These are phyloP conservation scores for Trissolcus brochymenae DNA, from an alignment of 2,888 invertebrate genomes.

Conservation along the genomic window DNA sequence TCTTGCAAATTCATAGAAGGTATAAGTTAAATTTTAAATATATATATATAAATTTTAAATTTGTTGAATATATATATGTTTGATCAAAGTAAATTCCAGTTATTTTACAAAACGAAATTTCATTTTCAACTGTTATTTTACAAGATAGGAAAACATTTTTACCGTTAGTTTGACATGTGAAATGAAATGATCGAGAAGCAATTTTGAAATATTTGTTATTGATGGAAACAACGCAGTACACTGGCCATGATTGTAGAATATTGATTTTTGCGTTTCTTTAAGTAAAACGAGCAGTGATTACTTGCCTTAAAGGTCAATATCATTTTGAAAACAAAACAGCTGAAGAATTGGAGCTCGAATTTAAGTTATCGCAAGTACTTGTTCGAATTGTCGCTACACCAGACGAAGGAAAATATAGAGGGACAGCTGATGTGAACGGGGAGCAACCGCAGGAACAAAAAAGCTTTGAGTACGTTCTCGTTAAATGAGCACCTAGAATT, in stretches of 20 bases:
- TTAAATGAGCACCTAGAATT: conserved; percentile 51
- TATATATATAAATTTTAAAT: too few species aligned
- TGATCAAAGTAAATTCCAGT: too few species aligned
- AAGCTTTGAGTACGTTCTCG: conserved; percentile 47
- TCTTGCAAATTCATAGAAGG: too few species aligned
- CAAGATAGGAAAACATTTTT: background rate
- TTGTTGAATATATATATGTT: too few species aligned
- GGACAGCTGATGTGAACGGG: conserved; percentile 33
- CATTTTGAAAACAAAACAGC: conserved; percentile 31
- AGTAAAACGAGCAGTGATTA: conserved; percentile 20
- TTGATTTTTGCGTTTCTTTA: conserved; percentile 24
- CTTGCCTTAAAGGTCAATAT: conserved; percentile 39
- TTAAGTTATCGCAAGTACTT: conserved; percentile 45
- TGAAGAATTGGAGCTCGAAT: conserved; percentile 31
- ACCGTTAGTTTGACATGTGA: background rate
- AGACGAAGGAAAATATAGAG: conserved; percentile 38
- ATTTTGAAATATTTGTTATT: background rate
- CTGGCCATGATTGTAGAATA: conserved; percentile 17
- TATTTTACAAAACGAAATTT: too few species aligned
- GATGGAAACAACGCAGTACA: background rate
- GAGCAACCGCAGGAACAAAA: conserved; percentile 39
- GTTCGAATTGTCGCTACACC: conserved; percentile 40
- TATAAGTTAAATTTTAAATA: too few species aligned
- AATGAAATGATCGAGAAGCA: background rate
- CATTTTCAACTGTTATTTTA: too few species aligned